Evolutionary conservation across 2,113 vertebrate genomes (phyloP), one percentile per base, ranked within the genome.

Genomic region (Campylomormyrus tamandua): DNA sequence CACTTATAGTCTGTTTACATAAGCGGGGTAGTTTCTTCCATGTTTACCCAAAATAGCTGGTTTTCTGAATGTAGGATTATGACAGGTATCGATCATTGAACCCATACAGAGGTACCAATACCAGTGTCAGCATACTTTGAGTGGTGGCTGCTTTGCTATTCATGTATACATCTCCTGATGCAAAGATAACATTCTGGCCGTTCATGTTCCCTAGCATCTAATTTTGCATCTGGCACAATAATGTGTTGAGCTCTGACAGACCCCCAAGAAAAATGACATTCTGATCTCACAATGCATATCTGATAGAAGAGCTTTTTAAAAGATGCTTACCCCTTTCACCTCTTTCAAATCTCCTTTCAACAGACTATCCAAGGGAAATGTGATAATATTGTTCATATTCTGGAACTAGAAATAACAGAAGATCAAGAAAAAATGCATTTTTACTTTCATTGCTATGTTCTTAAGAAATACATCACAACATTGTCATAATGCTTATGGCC

Each of bases 311-410:
- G 84, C 10, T 50, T 13, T 31, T 46, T 45, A 17, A n/a, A 50
- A 66, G 35, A 87, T 9, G 83, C 97, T 0, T 95, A 99, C 98
- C 97, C 98, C 98, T 94, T 99, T 99, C 0, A 99, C 97, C 88
- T 98, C 98, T 92, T 98, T 99, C 85, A 99, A 94, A 92, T 99
- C 98, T 90, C 98, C 98, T 92, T 99, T 99, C 92, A 99, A 95
- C 95, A 99, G 95, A 91, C 97, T 98, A 95, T 99, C 98, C 96
- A 99, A 94, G 39, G 98, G 98, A 91, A 99, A 99, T 45, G 96
- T 98, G 95, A 99, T 99, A 93, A 99, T 99, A 95, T 99, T 99
- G 96, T 97, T 99, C 98, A 99, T 99, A 92, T 99, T 99, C 95
- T 99, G 98, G 93, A 98, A 94, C 98, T 99, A 94, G 42, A 88